phyloP scores from a whole-genome alignment of 2,797 vertebrate species.

The Malurus splendens region DNA sequence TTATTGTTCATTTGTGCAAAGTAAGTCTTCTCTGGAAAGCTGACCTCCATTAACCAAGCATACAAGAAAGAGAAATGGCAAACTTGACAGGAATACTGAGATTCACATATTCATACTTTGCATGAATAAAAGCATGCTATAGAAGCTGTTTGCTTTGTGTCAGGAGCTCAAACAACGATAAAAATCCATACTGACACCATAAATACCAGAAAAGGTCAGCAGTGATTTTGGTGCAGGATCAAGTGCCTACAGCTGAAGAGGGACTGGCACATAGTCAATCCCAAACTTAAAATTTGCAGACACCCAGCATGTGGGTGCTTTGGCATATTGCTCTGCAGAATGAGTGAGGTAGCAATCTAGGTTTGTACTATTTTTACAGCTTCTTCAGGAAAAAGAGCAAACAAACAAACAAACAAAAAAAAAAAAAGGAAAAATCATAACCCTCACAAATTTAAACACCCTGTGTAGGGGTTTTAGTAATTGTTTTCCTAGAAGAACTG shows the following conservation, averaged over 20 bases:
- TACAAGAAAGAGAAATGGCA: background rate
- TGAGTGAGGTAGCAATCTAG: background rate
- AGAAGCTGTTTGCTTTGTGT: constrained; percentile 61
- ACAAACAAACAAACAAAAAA: background rate
- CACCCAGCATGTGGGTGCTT: background rate
- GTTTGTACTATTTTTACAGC: background rate
- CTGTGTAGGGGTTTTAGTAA: background rate
- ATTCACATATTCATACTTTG: constrained; percentile 8
- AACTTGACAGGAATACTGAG: background rate
- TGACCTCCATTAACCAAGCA: background rate
- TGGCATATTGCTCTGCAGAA: constrained; percentile 34
- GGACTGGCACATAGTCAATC: constrained; percentile 47
- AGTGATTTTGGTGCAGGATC: constrained; percentile 8
- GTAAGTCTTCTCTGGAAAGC: background rate
- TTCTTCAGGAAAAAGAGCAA: background rate
- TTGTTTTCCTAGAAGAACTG: background rate
- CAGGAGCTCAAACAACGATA: constrained; percentile 62
- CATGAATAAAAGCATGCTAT: constrained; percentile 17
- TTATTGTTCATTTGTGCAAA: background rate
- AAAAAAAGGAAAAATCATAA: background rate
- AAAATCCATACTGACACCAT: constrained; percentile 56
- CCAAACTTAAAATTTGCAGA: constrained; percentile 29
- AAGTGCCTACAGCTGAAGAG: constrained; percentile 9
- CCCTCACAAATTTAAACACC: background rate
- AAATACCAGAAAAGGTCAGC: constrained; percentile 74